Conservation (phyloP, 2,113 vertebrate species). For the Scophthalmus maximus region DNA sequence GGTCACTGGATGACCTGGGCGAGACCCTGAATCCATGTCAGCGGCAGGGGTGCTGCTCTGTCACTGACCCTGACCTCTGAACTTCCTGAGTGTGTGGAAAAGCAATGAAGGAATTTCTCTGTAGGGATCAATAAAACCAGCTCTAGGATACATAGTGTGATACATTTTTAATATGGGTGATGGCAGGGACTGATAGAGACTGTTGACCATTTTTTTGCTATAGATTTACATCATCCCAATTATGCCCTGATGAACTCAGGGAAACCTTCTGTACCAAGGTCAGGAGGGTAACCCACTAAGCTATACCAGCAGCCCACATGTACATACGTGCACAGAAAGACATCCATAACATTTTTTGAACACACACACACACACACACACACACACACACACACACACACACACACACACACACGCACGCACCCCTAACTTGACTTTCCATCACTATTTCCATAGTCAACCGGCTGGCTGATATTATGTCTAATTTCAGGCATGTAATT, state of each 20-base stretch:
- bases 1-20: slow-evolving; percentile 24
- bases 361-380: slow-evolving; percentile 17
- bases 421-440: slow-evolving; percentile 47
- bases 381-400: slow-evolving; percentile 21
- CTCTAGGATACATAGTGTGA: slow-evolving; percentile 5
- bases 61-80: slow-evolving; percentile 56
- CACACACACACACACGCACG: slow-evolving; percentile 27
- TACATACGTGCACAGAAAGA: not conserved
- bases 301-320: too few species aligned
- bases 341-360: not conserved
- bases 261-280: too few species aligned
- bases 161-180: slow-evolving; percentile 23
- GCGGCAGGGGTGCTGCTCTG: slow-evolving; percentile 44
- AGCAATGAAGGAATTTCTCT: slow-evolving; percentile 36
- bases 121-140: slow-evolving; percentile 57
- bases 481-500: slow-evolving; percentile 81
- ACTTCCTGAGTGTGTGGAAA: slow-evolving; percentile 56
- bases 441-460: slow-evolving; percentile 62
- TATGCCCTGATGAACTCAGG: too few species aligned
- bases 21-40: slow-evolving; percentile 43
- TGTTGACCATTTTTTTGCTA: too few species aligned
- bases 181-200: too few species aligned
- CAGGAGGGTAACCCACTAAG: too few species aligned
- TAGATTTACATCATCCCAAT: too few species aligned
- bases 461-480: slow-evolving; percentile 71